These are phyloP conservation scores for Hyppa rectilinea DNA, from an alignment of 2,888 invertebrate species.

Conservation along the genomic window DNA sequence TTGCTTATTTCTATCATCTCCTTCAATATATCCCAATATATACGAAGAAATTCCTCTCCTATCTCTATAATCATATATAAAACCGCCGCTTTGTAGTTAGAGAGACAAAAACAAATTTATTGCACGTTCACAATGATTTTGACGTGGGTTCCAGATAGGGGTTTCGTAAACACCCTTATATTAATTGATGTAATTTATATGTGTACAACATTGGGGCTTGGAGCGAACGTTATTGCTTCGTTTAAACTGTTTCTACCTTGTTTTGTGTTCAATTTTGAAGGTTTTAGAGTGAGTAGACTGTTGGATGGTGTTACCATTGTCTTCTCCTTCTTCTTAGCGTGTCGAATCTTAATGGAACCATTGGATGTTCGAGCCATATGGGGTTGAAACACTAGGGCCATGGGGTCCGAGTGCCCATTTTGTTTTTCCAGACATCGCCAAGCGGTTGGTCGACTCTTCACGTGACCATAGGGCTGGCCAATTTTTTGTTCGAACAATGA, in stretches of 20 bases:
- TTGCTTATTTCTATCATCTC: background rate
- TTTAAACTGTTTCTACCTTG: constrained; percentile 50
- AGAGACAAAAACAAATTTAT: constrained; percentile 72
- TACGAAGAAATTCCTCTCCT: constrained; percentile 44
- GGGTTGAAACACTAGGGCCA: too few relatives aligned
- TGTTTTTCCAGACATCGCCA: too few relatives aligned
- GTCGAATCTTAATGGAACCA: too few relatives aligned
- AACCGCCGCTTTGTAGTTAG: constrained; percentile 55
- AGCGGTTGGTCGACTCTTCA: too few relatives aligned
- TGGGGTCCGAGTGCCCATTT: too few relatives aligned
- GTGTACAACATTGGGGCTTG: constrained; percentile 55
- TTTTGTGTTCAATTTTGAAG: constrained; percentile 28
- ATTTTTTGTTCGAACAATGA: too few relatives aligned
- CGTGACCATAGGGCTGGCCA: too few relatives aligned
- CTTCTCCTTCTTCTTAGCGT: too few relatives aligned
- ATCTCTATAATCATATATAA: constrained; percentile 23
- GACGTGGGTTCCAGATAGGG: constrained; percentile 71
- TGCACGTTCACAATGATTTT: constrained; percentile 68
- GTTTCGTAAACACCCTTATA: constrained; percentile 65
- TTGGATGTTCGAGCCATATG: too few relatives aligned
- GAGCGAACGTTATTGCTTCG: constrained; percentile 46
- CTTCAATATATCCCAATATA: constrained; percentile 17
- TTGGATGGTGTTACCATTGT: too few relatives aligned
- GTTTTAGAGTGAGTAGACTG: background rate
- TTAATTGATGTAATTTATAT: constrained; percentile 75